Percentiles rank a stretch among this genome's conserved stretches.
These are phyloP conservation scores for Harpalus rufipes DNA, from an alignment of 2,888 invertebrate genomes.

Conservation along the genomic window DNA sequence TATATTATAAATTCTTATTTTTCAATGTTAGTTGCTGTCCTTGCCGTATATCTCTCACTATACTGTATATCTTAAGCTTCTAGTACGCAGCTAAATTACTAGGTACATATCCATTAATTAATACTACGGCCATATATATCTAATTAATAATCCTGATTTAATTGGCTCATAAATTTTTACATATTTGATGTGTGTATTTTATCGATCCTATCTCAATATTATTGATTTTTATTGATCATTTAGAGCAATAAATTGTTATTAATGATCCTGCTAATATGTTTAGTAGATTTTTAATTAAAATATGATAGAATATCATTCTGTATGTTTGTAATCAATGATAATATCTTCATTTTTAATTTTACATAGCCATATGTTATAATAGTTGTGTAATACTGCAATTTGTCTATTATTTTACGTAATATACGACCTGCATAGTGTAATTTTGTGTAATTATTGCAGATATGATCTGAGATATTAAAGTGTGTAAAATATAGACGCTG, in stretches of 20 bases:
- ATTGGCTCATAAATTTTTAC: slow-evolving; percentile 41
- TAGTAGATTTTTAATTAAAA: background rate
- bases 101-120: slow-evolving; percentile 38
- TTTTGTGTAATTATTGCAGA: background rate
- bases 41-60: background rate
- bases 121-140: slow-evolving; percentile 25
- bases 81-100: slow-evolving; percentile 20
- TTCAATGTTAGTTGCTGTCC: background rate
- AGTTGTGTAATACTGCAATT: background rate
- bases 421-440: background rate
- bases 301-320: background rate
- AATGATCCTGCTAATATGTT: background rate
- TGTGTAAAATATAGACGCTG: background rate
- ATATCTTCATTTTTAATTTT: slow-evolving; percentile 1
- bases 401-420: background rate
- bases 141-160: slow-evolving; percentile 49
- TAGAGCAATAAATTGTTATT: background rate
- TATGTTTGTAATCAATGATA: background rate
- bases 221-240: background rate
- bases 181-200: background rate
- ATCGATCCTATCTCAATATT: background rate
- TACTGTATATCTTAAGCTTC: slow-evolving; percentile 6
- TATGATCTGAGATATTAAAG: background rate
- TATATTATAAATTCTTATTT: too few species aligned
- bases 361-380: background rate